Evolutionary conservation across 2,797 vertebrate genomes (phyloP), one percentile per base, ranked within the genome.

Genomic region (Tympanoctomys barrerae): DNA sequence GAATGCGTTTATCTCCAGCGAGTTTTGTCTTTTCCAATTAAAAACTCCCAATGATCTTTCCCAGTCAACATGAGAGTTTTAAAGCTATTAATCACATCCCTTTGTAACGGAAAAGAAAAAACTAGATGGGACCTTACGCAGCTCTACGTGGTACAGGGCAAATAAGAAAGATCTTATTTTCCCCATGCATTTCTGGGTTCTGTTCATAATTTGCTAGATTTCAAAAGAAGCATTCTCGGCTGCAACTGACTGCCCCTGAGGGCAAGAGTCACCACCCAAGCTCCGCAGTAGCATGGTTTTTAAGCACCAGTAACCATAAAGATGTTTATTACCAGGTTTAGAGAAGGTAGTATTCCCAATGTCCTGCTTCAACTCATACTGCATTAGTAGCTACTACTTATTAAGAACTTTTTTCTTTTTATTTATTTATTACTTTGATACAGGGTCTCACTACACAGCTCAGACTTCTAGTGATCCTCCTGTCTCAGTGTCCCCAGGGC

Each of bases 1-100:
- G 39, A 87, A 36, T 89, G 22, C 75, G 28, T 86, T 92, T 96
- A 89, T 95, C 83, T 84, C 49, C 87, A 73, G 82, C 57, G 24
- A 88, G 61, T 93, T 91, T 96, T 73, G 39, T 90, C 80, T 86
- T 96, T 94, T 90, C 59, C 64, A 80, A 57, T 96, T 92, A 66
- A 96, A 66, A 92, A 36, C 59, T 77, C n/a, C 28, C 52, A 71
- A 1, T 75, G 86, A 85, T 95, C 94, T 89, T 89, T 46, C 95
- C 92, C 52, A 78, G 54, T 90, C 39, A 42, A 33, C 89, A 66
- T 42, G 64, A 91, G 70, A 59, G 10, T 91, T 97, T 96, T 87
- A 92, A 93, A 96, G 70, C 75, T 59, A 73, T 94, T 86, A 90
- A 12, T 79, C 70, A 73, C 68, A 57, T 95, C 87, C 87, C 93